These are phyloP conservation scores for Oryzias melastigma DNA, from an alignment of 2,113 vertebrate genomes.

Conservation along the genomic window DNA sequence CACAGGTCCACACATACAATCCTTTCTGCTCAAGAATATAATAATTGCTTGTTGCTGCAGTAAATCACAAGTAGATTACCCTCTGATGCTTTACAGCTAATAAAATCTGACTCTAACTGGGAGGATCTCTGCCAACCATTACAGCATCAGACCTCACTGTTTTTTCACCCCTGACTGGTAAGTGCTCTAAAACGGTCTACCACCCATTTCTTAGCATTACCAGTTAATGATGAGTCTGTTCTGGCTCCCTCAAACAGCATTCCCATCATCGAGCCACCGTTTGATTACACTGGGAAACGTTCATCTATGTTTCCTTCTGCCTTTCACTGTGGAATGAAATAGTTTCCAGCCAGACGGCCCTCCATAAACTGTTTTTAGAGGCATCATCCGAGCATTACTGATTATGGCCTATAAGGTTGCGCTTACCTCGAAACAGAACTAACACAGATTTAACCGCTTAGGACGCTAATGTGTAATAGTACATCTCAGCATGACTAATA, in stretches of 20 bases:
- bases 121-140: slow-evolving; percentile 51
- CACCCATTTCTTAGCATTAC: slow-evolving; percentile 53
- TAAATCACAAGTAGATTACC: slow-evolving; percentile 24
- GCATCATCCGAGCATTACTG: slow-evolving; percentile 46
- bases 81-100: slow-evolving; percentile 27
- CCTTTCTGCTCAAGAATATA: background rate
- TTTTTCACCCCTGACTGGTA: slow-evolving; percentile 51
- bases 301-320: slow-evolving; percentile 57
- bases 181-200: slow-evolving; percentile 45
- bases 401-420: slow-evolving; percentile 44
- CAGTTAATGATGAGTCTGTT: slow-evolving; percentile 33
- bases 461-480: slow-evolving; percentile 17
- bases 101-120: slow-evolving; percentile 34
- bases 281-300: slow-evolving; percentile 52
- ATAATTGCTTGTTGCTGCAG: slow-evolving; percentile 12
- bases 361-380: slow-evolving; percentile 50
- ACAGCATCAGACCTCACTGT: slow-evolving; percentile 54
- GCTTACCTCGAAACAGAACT: slow-evolving; percentile 22
- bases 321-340: slow-evolving; percentile 62
- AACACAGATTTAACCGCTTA: slow-evolving; percentile 6
- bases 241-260: slow-evolving; percentile 56
- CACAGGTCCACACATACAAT: background rate
- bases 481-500: slow-evolving; percentile 1
- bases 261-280: slow-evolving; percentile 65
- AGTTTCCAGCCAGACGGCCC: slow-evolving; percentile 51